Base-by-base conservation (phyloP, 2,113 vertebrate species). In the Paradoxurus hermaphroditus region DNA sequence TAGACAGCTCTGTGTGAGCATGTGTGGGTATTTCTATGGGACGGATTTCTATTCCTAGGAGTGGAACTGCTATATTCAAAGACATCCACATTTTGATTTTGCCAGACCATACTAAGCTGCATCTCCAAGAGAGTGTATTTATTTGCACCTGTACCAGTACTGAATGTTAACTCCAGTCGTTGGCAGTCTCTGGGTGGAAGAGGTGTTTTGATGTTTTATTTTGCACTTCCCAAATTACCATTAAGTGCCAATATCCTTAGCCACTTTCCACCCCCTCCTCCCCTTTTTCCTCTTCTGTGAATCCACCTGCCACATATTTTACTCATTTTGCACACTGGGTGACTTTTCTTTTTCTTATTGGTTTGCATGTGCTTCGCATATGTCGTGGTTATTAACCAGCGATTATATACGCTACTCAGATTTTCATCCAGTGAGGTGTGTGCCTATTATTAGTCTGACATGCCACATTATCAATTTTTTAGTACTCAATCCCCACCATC, bases 321-420 rank as follows among this genome's bases (percentile, higher is more conserved):
- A 36, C 34, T 56, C 10, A 19, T 65, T 95, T 72, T 70, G 5
- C 15, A n/a, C 44, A 14, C 49, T 63, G 25, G 8, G 2, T 81
- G 36, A 18, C 16, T 72, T 95, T 94, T 21, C 36, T 70, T 88
- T 59, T 85, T 49, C 29, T 86, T 94, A 21, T 51, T 70, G 53
- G 65, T 56, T 79, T 83, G 19, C 25, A 70, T n/a, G 56, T 39
- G 23, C 51, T 95, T 97, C 77, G 21, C 81, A 77, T 21, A 11
- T 82, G 49, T 29, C 12, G 4, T 21, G 21, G 19, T 49, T 91
- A 86, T 46, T 51, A 77, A n/a, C 7, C 21, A 68, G 15, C 36
- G n/a, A 39, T 46, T 79, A 46, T 36, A 59, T 10, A 11, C 41
- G 36, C 67, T 46, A 36, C 3, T 53, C 41, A 62, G 44, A 78